Evolutionary conservation across 2,113 vertebrate species (phyloP).

Genomic region (Myotis davidii): DNA sequence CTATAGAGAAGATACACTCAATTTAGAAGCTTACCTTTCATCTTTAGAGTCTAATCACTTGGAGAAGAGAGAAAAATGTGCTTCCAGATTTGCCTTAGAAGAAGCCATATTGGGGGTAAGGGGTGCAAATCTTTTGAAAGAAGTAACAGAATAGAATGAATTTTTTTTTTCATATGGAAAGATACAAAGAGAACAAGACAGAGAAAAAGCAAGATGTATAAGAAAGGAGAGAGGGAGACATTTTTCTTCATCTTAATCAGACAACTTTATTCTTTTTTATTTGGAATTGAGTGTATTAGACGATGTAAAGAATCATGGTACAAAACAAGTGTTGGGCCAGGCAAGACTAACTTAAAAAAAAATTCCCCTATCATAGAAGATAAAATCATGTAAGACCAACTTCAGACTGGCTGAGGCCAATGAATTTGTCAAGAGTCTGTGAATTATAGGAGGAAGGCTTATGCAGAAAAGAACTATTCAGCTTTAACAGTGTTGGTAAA

Average conservation of each 20-base stretch:
- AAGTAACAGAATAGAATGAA: background rate
- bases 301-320: background rate
- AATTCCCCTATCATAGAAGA: background rate
- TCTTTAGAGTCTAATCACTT: background rate
- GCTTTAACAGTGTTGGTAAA: background rate
- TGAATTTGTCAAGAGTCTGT: background rate
- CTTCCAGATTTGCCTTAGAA: background rate
- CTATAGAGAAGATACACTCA: background rate
- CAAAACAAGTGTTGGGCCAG: background rate
- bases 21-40: background rate
- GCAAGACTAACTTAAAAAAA: background rate
- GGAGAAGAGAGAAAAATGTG: background rate
- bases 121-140: background rate
- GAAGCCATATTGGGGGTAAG: background rate
- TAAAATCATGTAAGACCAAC: background rate
- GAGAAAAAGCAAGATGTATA: background rate
- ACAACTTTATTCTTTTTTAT: background rate
- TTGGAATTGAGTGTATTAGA: background rate
- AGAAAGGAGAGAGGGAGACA: background rate
- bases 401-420: background rate
- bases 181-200: background rate
- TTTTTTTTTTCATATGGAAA: background rate
- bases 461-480: background rate
- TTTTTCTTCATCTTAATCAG: background rate
- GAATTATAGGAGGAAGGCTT: background rate